These are phyloP conservation scores for Anas bernieri DNA, from an alignment of 2,797 vertebrate species.

Conservation along the genomic window DNA sequence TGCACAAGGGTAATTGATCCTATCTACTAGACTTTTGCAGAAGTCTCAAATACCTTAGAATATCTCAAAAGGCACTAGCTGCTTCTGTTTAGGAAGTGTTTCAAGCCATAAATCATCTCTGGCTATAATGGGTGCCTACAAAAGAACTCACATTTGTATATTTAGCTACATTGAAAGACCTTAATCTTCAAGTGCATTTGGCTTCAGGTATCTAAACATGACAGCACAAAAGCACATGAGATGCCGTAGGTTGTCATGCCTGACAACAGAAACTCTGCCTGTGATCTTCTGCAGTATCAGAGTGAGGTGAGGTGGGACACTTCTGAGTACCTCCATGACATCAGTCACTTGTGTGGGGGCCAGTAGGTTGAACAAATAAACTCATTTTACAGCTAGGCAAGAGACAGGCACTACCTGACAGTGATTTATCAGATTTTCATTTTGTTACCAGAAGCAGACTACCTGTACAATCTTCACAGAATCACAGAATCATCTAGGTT, in stretches of 20 bases:
- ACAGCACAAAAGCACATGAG: not conserved
- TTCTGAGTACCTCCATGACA: not conserved
- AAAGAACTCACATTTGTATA: not conserved
- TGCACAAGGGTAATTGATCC: not conserved
- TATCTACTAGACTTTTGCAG: not conserved
- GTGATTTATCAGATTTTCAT: not conserved
- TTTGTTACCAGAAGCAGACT: not conserved
- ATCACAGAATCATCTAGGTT: no score
- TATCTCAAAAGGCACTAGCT: not conserved
- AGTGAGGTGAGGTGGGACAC: rapidly evolving
- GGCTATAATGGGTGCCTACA: not conserved
- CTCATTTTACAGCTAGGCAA: not conserved
- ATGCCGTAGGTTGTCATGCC: not conserved
- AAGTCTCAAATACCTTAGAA: not conserved
- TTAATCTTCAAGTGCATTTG: not conserved
- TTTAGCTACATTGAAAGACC: not conserved
- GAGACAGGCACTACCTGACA: not conserved
- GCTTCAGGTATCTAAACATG: not conserved
- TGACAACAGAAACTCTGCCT: not conserved
- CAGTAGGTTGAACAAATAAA: not conserved
- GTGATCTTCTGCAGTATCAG: not conserved
- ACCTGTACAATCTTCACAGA: not conserved
- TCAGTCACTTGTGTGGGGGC: no score
- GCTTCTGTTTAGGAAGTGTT: not conserved
- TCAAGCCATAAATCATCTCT: not conserved